Conservation (phyloP, 2,888 invertebrate species). For the Parapristionchus giblindavisi region DNA sequence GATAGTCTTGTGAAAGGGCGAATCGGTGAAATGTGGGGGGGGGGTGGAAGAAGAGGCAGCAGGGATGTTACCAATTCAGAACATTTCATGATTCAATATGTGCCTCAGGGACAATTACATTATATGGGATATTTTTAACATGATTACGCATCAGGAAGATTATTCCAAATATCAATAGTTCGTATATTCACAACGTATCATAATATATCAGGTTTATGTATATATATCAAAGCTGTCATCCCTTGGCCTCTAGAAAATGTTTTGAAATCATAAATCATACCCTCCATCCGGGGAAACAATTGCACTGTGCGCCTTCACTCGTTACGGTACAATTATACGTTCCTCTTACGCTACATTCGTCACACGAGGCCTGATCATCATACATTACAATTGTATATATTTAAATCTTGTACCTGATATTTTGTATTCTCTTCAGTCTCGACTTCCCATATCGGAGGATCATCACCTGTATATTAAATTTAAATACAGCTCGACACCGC, state of each 20-base stretch:
- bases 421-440: neutral
- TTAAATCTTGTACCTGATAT: constrained; percentile 6
- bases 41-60: no score
- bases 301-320: constrained; percentile 15
- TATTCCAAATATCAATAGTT: neutral
- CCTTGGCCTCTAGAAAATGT: no score
- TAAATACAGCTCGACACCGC: no score
- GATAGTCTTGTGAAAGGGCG: no score
- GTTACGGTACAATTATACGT: constrained; percentile 11
- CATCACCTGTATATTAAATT: neutral
- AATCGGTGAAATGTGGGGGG: no score
- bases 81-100: neutral
- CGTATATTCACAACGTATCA: no score
- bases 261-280: neutral
- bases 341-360: constrained; percentile 9
- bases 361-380: constrained; percentile 8
- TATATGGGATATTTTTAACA: no score
- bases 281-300: constrained; percentile 33
- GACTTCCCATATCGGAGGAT: neutral
- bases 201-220: neutral
- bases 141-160: no score
- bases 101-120: no score
- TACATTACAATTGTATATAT: neutral
- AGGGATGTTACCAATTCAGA: no score
- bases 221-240: no score